Evolutionary conservation across 35 echinoderm and acorn worm species (phyloP), one percentile per base, ranked within the genome.

Genomic region (Ptychodera flava): DNA sequence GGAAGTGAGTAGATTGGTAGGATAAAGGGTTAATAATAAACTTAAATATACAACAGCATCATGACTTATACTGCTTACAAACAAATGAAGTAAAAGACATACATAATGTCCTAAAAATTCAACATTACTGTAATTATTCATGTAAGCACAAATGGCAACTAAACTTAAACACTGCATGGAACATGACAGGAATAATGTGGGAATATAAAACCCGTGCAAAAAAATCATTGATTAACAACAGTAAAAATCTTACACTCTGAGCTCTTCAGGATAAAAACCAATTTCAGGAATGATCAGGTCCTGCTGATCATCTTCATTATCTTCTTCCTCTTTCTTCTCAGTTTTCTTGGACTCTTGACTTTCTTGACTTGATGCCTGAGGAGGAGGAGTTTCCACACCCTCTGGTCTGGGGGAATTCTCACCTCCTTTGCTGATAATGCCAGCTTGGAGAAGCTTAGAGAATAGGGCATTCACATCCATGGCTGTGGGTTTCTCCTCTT

Each of bases 221-320:
- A n/a, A n/a, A n/a, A n/a, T n/a, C n/a, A n/a, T n/a, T n/a, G n/a
- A n/a, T n/a, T n/a, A n/a, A n/a, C n/a, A n/a, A 16, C 1, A 82
- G 32, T 0, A 83, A 83, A 83, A 1, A 12, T 86, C 92, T 94
- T 91, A 94, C 92, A 37, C 37, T 88, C 90, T 90, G 76, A 94
- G 85, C 29, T 88, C 88, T 77, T 94, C 85, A 27, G 45, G 85
- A 38, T 79, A 34, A 80, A 94, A 81, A 77, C 36, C 34, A 28
- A 94, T 90, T 77, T 87, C 85, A 12, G 92, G 92, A 28, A 94
- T 90, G 32, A 33, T 76, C 0, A 77, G 52, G 32, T 86, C 38
- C 35, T 32, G 32, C 12, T 86, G 37, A 77, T 77, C 32, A 15
- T 76, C 35, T 81, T 28, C 78, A 78, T 91, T 36, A 16, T 83